phyloP scores from a whole-genome alignment of 2,113 vertebrate genomes.

The Muscicapa adusta region DNA sequence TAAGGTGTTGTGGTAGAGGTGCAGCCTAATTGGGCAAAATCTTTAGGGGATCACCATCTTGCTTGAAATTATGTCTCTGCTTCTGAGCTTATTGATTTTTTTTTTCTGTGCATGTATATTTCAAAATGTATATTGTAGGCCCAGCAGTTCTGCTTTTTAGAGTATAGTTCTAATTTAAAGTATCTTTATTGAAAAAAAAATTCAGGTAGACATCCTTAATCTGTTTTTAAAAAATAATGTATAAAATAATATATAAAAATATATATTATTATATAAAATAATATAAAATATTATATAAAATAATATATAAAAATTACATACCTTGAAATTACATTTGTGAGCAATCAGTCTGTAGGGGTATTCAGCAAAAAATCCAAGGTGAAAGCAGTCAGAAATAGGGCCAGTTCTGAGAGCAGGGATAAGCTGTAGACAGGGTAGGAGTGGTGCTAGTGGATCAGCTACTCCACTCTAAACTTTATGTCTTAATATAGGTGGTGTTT shows the following conservation, averaged over 20 bases:
- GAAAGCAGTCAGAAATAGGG: not conserved
- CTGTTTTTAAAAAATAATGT: not conserved
- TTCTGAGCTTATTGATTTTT: not conserved
- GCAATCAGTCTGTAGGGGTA: not conserved
- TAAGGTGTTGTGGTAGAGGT: not conserved
- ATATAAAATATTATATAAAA: no score
- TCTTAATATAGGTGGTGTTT: not conserved
- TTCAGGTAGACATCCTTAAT: not conserved
- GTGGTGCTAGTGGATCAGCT: rapidly evolving
- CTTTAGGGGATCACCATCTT: not conserved
- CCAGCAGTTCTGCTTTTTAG: not conserved
- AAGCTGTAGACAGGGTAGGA: not conserved
- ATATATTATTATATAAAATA: no score
- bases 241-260: no score
- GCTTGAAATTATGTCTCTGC: not conserved
- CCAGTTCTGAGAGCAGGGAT: not conserved
- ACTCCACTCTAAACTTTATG: not conserved
- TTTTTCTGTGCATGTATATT: not conserved
- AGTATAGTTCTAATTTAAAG: not conserved
- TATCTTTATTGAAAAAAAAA: not conserved
- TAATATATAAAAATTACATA: no score
- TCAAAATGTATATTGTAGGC: not conserved
- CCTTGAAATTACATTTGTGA: not conserved
- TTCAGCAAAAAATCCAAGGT: not conserved
- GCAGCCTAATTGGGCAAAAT: not conserved